Evolutionary conservation across 2,888 invertebrate species (phyloP).

Genomic region (Tholera decimalis): DNA sequence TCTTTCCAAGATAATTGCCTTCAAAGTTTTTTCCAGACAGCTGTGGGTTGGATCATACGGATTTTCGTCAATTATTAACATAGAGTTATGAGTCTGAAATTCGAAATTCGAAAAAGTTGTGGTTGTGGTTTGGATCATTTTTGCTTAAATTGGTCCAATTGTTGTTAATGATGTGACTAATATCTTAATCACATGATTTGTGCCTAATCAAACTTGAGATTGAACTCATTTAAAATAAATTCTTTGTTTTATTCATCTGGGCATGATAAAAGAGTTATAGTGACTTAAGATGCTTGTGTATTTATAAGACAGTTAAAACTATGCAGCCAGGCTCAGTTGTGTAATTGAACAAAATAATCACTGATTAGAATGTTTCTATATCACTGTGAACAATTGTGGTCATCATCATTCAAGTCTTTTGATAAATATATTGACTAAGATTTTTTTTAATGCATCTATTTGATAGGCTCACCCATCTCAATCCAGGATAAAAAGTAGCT

Average conservation of each 20-base stretch:
- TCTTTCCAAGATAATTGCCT: too few relatives aligned
- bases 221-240: constrained; percentile 7
- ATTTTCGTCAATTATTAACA: too few relatives aligned
- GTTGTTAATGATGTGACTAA: constrained; percentile 41
- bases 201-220: constrained; percentile 11
- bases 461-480: too few relatives aligned
- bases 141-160: too few relatives aligned
- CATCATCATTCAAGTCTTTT: not conserved
- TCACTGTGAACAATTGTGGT: not conserved
- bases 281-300: constrained; percentile 1
- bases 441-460: not conserved
- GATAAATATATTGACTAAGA: not conserved
- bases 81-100: too few relatives aligned
- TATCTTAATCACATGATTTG: constrained; percentile 18
- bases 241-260: constrained; percentile 14
- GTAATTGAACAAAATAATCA: not conserved
- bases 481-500: too few relatives aligned
- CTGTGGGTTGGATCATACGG: too few relatives aligned
- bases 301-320: constrained; percentile 20
- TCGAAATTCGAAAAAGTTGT: too few relatives aligned
- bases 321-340: constrained; percentile 31
- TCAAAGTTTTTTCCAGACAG: too few relatives aligned
- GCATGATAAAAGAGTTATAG: not conserved
- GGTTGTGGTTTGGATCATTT: too few relatives aligned
- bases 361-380: not conserved